phyloP scores from a whole-genome alignment of 2,113 vertebrate genomes.

The Onychorhynchus coronatus region DNA sequence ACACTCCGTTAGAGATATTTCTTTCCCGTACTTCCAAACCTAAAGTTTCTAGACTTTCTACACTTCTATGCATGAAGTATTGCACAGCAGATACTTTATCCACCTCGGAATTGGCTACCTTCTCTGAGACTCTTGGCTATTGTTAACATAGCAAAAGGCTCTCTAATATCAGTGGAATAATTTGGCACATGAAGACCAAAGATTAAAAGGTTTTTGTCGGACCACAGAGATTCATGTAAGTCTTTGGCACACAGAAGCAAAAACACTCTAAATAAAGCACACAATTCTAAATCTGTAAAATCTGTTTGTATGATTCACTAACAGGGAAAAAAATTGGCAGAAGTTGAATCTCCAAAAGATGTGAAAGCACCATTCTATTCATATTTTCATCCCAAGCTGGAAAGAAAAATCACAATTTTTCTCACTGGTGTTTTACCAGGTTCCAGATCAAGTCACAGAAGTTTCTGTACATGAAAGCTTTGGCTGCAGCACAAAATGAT shows the following conservation, averaged over 20 bases:
- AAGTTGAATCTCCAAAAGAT: not conserved
- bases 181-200: not conserved
- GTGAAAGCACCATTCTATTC: not conserved
- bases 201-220: not conserved
- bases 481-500: not conserved
- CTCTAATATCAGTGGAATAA: not conserved
- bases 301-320: not conserved
- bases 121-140: not conserved
- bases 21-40: not conserved
- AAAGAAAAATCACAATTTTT: not conserved
- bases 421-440: not conserved
- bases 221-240: not conserved
- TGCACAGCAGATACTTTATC: not conserved
- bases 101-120: not conserved
- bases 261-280: not conserved
- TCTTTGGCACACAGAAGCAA: not conserved
- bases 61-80: not conserved
- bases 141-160: not conserved
- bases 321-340: not conserved
- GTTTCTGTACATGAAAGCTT: not conserved
- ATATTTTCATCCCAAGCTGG: not conserved
- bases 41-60: not conserved
- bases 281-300: not conserved
- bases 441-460: not conserved
- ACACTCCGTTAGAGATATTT: not conserved